Evolutionary conservation across 2,797 vertebrate species (phyloP).

Genomic region (Tokudaia tokunoshimensis): DNA sequence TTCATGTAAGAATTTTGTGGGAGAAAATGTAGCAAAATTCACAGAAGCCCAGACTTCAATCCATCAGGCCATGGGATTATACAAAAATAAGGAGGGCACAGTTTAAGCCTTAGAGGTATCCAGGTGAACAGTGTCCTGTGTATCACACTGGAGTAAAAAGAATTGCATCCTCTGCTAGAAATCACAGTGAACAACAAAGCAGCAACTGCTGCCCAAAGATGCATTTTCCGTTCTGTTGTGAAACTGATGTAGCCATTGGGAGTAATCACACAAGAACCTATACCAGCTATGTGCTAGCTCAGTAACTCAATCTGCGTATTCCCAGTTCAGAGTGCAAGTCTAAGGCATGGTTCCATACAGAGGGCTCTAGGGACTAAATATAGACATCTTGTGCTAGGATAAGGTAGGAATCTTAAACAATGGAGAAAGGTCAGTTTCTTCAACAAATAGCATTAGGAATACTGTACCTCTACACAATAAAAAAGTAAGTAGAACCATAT

Average conservation of each 20-base stretch:
- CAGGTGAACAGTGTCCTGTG: background rate
- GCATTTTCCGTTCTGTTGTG: background rate
- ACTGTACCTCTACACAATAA: background rate
- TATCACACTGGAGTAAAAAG: background rate
- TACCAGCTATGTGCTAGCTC: background rate
- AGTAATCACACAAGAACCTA: background rate
- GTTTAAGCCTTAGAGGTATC: background rate
- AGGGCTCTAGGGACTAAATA: accelerated
- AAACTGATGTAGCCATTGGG: background rate
- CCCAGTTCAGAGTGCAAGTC: background rate
- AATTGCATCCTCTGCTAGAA: background rate
- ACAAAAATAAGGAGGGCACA: background rate
- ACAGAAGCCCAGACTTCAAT: background rate
- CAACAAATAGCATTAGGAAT: background rate
- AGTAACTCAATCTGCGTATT: background rate
- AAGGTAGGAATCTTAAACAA: background rate
- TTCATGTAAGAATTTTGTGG: background rate
- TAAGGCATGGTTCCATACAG: background rate
- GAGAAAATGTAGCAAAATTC: background rate
- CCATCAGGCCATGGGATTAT: background rate
- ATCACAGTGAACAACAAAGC: background rate
- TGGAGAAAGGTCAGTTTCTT: background rate
- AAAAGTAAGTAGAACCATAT: background rate
- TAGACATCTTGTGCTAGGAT: background rate
- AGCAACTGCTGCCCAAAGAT: background rate